Percentiles rank a stretch among this genome's conserved stretches.
Conservation (phyloP, 2,888 invertebrate genomes). For the Zootermopsis nevadensis region DNA sequence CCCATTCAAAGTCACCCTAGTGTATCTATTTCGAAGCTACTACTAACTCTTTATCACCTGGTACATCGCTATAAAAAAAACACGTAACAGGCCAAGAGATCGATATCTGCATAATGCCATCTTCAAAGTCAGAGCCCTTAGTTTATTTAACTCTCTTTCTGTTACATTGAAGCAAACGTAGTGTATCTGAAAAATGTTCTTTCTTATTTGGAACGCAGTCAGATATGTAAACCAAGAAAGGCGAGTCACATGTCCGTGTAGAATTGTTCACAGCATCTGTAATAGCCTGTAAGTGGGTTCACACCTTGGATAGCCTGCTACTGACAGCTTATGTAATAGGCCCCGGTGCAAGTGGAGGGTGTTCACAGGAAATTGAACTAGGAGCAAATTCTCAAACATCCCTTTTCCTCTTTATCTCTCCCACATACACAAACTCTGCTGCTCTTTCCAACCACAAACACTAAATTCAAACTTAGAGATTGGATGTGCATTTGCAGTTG, state of each 20-base stretch:
- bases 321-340: constrained; percentile 38
- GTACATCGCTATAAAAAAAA: no score
- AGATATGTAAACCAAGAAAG: neutral
- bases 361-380: constrained; percentile 41
- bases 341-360: constrained; percentile 3
- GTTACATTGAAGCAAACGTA: no score
- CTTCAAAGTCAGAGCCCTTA: no score
- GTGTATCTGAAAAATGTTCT: no score
- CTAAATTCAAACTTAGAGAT: neutral
- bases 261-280: constrained; percentile 19
- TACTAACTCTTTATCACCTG: no score
- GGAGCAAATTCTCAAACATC: constrained; percentile 27
- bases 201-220: no score
- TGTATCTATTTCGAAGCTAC: no score
- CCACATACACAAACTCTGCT: neutral
- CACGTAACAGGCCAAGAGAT: no score
- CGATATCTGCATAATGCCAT: no score
- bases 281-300: constrained; percentile 22
- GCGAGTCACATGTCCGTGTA: neutral
- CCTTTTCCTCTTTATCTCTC: neutral
- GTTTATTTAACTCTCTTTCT: no score
- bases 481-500: neutral
- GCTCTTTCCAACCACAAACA: neutral
- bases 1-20: no score
- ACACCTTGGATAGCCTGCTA: constrained; percentile 30